Base-by-base conservation (phyloP, 2,888 invertebrate genomes). In the Scaptomyza cyrtandrae region DNA sequence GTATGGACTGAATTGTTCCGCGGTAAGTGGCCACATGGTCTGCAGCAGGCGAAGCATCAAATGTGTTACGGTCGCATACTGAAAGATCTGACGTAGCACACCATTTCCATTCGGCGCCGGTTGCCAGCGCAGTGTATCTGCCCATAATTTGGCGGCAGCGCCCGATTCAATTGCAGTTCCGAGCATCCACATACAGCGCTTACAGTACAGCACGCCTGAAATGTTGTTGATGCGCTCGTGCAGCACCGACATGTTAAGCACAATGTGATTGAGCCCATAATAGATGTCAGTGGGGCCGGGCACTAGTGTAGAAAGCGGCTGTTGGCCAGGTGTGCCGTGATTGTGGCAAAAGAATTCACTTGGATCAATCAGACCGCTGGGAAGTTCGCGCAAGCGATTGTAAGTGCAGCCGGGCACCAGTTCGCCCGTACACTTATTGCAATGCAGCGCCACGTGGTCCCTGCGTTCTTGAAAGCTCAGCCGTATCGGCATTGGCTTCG, bases 321-420 rank as follows among this genome's bases (percentile, higher is more conserved):
- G 65, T 33, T 45, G 39, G 14, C 6, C 19, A 2, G 53, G 13
- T 4, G n/a, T 1, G 10, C 53, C 69, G 58, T 90, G 89, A 31
- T 9, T 78, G 53, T 91, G 91, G 33, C 91, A 91, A 27, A 92
- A 91, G 66, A 91, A 91, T 35, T 91, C 91, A 16, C 81, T 79
- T 6, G 89, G 80, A 67, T 92, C 91, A 19, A 91, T 83, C 4
- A 90, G 69, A 2, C 91, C 88, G 3, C 84, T 89, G 11, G 92
- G 91, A 50, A 80, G 92, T 58, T 91, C 91, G 0, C 90, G 76
- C 33, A 91, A 62, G 9, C 91, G 74, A 10, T 71, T 69, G 44
- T 88, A 90, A 0, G 27, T 44, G 11, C 57, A 49, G 9, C 52
- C 41, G 2, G 54, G 52, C 13, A 72, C 72, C 35, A 91, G n/a